Conservation (phyloP, 2,113 vertebrate species). For the Cairina moschata region DNA sequence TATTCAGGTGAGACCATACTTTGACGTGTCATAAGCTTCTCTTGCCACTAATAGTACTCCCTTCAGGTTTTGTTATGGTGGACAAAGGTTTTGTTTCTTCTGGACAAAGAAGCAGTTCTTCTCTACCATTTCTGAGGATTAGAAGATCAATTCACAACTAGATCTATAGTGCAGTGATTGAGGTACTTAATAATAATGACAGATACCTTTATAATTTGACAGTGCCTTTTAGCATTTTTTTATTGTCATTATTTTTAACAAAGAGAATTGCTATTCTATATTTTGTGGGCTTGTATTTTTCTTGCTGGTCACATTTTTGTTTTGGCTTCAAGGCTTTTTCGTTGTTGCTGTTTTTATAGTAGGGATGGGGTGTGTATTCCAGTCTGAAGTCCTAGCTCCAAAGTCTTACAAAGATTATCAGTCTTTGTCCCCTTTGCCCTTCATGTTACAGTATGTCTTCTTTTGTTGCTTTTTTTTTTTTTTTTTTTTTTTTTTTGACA, state of each 20-base stretch:
- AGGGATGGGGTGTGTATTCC: neutral
- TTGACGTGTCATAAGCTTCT: neutral
- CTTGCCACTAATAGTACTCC: neutral
- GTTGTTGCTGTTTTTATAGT: neutral
- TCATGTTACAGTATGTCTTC: neutral
- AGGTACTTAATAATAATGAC: neutral
- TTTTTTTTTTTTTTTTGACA: neutral
- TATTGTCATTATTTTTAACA: neutral
- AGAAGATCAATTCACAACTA: neutral
- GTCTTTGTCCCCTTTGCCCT: neutral
- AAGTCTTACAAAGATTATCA: neutral
- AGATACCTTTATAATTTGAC: neutral
- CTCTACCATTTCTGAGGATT: neutral
- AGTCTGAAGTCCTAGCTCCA: neutral
- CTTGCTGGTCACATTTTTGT: neutral
- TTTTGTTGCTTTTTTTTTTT: neutral
- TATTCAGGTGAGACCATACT: neutral
- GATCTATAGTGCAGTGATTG: neutral
- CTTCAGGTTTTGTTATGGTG: neutral
- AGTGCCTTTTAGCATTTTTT: neutral
- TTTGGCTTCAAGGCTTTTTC: neutral
- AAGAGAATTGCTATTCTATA: neutral
- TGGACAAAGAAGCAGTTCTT: neutral
- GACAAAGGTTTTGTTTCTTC: neutral
- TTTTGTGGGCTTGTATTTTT: neutral